Conservation (phyloP, 2,888 invertebrate genomes). For the Panopea generosa region DNA sequence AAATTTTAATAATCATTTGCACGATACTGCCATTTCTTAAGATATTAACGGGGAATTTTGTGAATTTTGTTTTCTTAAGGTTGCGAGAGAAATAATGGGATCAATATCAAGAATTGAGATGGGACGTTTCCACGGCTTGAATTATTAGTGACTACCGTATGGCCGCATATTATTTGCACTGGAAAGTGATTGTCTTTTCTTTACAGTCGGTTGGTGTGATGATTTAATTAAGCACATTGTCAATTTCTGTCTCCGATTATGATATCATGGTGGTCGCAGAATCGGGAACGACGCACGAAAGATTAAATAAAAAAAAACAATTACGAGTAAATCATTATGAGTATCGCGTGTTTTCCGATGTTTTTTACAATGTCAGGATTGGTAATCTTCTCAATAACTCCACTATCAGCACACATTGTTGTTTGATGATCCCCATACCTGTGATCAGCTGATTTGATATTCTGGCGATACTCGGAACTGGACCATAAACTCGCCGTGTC, state of each 20-base stretch:
- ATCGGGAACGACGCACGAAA: too few species aligned
- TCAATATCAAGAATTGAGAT: conserved; percentile 26
- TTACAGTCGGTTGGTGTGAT: conserved; percentile 20
- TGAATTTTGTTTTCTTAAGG: conserved; percentile 56
- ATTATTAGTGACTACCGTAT: conserved; percentile 40
- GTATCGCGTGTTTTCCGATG: too few species aligned
- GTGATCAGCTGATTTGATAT: too few species aligned
- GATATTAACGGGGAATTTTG: conserved; percentile 51
- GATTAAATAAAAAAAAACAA: too few species aligned
- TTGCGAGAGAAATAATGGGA: conserved; percentile 35
- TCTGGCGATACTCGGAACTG: too few species aligned
- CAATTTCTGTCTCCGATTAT: conserved; percentile 9
- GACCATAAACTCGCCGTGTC: too few species aligned
- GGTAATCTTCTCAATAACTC: too few species aligned
- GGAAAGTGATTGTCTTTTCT: conserved; percentile 33
- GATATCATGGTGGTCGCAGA: conserved; percentile 5
- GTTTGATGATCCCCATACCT: too few species aligned
- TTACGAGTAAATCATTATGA: too few species aligned
- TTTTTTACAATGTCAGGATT: too few species aligned
- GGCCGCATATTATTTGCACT: conserved; percentile 50
- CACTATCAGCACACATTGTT: too few species aligned
- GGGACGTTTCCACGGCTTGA: conserved; percentile 30
- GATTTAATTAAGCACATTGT: conserved; percentile 28
- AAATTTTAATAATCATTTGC: conserved; percentile 74
- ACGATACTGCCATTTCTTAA: conserved; percentile 41